Evolutionary conservation across 2,797 vertebrate species (phyloP).

Genomic region (Glossophaga mutica): DNA sequence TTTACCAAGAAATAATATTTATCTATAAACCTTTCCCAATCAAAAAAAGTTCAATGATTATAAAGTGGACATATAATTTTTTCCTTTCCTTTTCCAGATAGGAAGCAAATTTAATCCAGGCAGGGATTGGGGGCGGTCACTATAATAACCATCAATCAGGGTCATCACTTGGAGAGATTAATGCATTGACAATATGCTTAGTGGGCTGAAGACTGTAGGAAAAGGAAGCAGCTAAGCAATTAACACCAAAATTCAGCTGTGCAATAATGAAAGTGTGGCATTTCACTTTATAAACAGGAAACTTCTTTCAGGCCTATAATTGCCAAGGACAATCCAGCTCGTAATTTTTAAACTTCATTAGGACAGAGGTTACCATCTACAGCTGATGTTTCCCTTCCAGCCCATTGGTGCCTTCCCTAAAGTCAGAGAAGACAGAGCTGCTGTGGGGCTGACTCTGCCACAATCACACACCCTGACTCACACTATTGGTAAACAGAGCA

Average conservation of each 20-base stretch:
- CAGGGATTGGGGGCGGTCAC: accelerated
- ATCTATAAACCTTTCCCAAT: not conserved
- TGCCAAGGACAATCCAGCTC: not conserved
- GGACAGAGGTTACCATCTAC: not conserved
- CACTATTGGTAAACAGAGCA: constrained; percentile 64
- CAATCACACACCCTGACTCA: constrained; percentile 57
- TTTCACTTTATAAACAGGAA: constrained; percentile 14
- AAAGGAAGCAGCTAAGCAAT: not conserved
- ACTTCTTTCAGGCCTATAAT: not conserved
- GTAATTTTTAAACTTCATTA: not conserved
- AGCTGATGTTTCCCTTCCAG: constrained; percentile 14
- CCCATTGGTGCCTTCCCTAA: not conserved
- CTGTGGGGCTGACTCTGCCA: not conserved
- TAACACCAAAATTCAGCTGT: not conserved
- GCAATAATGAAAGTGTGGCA: not conserved
- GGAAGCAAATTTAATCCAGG: not conserved
- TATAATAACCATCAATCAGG: not conserved
- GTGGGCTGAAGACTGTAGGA: not conserved
- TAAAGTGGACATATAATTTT: not conserved
- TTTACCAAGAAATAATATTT: constrained; percentile 17
- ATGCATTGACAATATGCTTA: not conserved
- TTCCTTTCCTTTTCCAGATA: constrained; percentile 6
- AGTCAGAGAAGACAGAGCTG: not conserved
- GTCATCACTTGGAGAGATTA: constrained; percentile 22
- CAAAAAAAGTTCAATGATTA: not conserved